phyloP scores from a whole-genome alignment of 2,888 invertebrate genomes.

The Eupithecia vulgata region DNA sequence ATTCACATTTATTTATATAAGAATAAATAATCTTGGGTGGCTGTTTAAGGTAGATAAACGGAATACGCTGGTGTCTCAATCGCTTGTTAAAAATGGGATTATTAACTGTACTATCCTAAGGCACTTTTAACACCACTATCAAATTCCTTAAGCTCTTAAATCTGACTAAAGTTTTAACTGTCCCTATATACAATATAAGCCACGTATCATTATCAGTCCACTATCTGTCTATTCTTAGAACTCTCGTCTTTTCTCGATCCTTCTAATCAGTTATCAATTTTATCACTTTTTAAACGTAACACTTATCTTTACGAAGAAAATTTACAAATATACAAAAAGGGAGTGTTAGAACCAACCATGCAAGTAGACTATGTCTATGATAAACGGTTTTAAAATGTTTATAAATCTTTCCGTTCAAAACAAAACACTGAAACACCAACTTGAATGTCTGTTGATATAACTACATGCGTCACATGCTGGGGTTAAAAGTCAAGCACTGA shows the following conservation, averaged over 20 bases:
- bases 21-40: background rate
- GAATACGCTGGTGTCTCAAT: background rate
- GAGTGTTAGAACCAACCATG: slow-evolving; percentile 40
- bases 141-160: background rate
- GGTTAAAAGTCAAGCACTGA: slow-evolving; percentile 33
- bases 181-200: background rate
- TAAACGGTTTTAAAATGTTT: slow-evolving; percentile 24
- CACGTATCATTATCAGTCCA: slow-evolving; percentile 13
- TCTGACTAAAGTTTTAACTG: background rate
- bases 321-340: slow-evolving; percentile 37
- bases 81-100: background rate
- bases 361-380: slow-evolving; percentile 24
- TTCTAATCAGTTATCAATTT: slow-evolving; percentile 24
- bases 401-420: slow-evolving; percentile 28
- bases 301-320: slow-evolving; percentile 37
- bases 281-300: slow-evolving; percentile 29
- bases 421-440: slow-evolving; percentile 26
- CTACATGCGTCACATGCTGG: slow-evolving; percentile 33
- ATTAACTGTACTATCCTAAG: slow-evolving; percentile 22
- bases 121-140: slow-evolving; percentile 27
- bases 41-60: background rate
- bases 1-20: too few relatives aligned
- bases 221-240: slow-evolving; percentile 14
- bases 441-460: slow-evolving; percentile 9
- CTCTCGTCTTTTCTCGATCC: background rate